Evolutionary conservation across 2,797 vertebrate species (phyloP).

Genomic region (Cynodonichthys magdalenae): DNA sequence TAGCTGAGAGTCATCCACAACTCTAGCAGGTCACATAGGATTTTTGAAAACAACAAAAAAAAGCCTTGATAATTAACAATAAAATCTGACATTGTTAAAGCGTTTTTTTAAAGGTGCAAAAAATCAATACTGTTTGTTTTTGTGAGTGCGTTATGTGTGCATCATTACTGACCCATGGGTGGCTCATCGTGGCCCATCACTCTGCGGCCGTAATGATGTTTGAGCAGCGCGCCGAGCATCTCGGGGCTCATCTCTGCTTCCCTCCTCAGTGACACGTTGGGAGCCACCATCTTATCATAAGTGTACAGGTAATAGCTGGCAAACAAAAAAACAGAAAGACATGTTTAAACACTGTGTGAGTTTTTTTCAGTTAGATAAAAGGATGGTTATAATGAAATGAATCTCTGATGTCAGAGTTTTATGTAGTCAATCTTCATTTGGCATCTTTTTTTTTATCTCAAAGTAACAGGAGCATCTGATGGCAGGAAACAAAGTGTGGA

Average conservation of each 20-base stretch:
- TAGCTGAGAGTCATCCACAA: too few species aligned
- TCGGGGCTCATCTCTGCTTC: conserved; percentile 77
- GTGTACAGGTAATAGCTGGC: conserved; percentile 95
- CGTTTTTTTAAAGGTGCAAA: too few species aligned
- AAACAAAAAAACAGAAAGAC: conserved; percentile 17
- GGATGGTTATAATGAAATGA: not conserved
- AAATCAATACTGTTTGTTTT: not conserved
- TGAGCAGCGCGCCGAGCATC: conserved; percentile 78
- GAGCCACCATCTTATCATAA: conserved; percentile 97
- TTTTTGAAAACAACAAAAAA: too few species aligned
- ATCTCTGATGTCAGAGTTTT: conserved; percentile 10
- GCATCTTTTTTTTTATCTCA: conserved; percentile 8
- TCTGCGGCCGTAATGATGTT: conserved; percentile 79
- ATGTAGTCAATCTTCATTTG: conserved; percentile 18
- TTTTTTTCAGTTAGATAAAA: conserved; percentile 4
- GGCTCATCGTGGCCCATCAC: conserved; percentile 68
- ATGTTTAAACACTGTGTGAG: conserved; percentile 4
- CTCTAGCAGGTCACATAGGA: too few species aligned
- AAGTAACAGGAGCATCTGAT: conserved; percentile 27
- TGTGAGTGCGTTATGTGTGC: not conserved
- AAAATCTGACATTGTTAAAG: too few species aligned
- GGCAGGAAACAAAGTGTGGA: conserved; percentile 28
- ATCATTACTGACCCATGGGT: conserved; percentile 75
- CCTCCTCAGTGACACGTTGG: conserved; percentile 89
- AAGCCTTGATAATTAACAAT: too few species aligned